phyloP scores from a whole-genome alignment of 1,140 invertebrate species.

The Acyrthosiphon pisum region DNA sequence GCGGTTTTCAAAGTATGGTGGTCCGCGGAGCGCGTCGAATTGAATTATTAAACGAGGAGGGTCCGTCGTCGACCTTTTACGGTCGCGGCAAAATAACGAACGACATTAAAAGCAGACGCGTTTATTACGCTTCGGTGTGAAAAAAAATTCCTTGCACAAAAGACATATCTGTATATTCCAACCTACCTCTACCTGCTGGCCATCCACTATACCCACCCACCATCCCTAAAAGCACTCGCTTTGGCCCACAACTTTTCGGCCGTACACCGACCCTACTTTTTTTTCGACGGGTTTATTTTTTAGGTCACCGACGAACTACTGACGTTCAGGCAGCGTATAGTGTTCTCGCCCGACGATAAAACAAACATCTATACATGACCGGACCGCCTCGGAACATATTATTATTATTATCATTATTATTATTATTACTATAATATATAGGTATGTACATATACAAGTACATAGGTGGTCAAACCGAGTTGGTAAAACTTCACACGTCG shows the following conservation, averaged over 20 bases:
- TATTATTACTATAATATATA: neutral
- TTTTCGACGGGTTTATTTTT: neutral
- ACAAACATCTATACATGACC: neutral
- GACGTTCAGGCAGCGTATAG: neutral
- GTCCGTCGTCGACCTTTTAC: slow-evolving; percentile 10
- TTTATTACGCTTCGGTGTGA: slow-evolving; percentile 20
- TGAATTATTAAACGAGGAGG: slow-evolving; percentile 24
- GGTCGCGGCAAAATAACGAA: slow-evolving; percentile 8
- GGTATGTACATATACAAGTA: neutral
- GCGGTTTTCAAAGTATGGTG: neutral
- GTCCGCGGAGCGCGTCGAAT: neutral
- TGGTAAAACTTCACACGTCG: neutral
- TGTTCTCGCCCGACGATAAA: neutral
- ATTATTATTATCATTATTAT: neutral
- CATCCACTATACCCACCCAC: too few species aligned
- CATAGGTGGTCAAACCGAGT: neutral
- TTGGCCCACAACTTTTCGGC: neutral
- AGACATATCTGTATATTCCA: neutral
- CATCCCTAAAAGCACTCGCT: neutral
- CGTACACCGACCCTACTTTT: neutral
- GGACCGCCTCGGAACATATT: neutral
- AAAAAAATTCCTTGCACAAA: neutral
- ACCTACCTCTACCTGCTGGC: neutral
- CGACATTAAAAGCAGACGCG: slow-evolving; percentile 42
- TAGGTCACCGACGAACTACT: neutral